Evolutionary conservation across 2,797 vertebrate genomes (phyloP).

Genomic region (Esox lucius): DNA sequence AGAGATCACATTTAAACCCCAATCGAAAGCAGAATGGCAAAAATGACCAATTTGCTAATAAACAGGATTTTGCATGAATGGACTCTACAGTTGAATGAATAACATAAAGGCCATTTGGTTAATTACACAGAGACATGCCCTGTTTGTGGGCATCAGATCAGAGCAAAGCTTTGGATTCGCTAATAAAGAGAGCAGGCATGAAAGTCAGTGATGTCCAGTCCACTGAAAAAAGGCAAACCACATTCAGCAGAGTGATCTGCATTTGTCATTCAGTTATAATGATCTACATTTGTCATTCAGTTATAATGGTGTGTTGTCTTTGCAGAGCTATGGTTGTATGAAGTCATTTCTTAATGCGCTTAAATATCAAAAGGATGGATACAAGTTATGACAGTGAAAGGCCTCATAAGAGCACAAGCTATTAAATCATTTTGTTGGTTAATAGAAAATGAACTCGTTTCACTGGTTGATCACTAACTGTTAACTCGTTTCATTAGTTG

Average conservation of each 20-base stretch:
- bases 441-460: conserved; percentile 86
- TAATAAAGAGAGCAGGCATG: neutral
- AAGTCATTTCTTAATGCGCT: neutral
- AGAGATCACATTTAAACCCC: conserved; percentile 1
- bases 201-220: neutral
- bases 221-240: conserved; percentile 20
- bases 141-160: neutral
- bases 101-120: conserved; percentile 25
- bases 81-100: conserved; percentile 5
- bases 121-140: conserved; percentile 12
- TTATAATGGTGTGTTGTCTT: neutral
- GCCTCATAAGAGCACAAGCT: neutral
- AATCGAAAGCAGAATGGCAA: neutral
- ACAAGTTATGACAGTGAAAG: neutral
- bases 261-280: too few relatives aligned
- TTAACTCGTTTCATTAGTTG: conserved; percentile 6
- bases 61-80: neutral
- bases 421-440: conserved; percentile 2
- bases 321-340: neutral
- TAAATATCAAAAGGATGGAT: neutral
- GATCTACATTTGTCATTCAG: neutral
- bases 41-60: neutral
- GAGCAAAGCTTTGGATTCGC: neutral
- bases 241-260: neutral
- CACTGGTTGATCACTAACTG: too few relatives aligned